Conservation (phyloP, 2,113 vertebrate species). For the Romanogobio albipinnatus region DNA sequence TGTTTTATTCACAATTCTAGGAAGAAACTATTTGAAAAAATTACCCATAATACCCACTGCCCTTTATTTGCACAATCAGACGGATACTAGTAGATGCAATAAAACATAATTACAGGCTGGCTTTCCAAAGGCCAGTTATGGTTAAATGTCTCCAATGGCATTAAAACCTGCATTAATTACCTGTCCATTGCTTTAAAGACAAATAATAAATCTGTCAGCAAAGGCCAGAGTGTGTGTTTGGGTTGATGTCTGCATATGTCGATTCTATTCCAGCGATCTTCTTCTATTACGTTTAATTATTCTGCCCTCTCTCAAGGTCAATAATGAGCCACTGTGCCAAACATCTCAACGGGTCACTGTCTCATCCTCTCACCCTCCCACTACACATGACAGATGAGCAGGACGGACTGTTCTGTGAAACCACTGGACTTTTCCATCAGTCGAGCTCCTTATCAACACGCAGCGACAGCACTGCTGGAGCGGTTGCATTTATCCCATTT, state of each 20-base stretch:
- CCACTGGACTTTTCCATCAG: conserved; percentile 32
- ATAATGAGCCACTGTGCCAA: background rate
- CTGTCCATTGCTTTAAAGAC: background rate
- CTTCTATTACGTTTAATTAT: background rate
- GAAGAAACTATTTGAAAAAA: background rate
- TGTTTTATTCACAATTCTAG: background rate
- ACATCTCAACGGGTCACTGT: background rate
- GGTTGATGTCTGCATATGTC: background rate
- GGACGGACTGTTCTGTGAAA: background rate
- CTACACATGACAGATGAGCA: conserved; percentile 24
- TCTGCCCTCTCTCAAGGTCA: background rate
- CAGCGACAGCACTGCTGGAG: conserved; percentile 32
- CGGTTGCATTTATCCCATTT: conserved; percentile 47
- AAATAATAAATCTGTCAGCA: background rate
- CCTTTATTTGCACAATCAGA: conserved; percentile 42
- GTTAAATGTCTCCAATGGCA: background rate
- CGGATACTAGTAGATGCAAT: background rate
- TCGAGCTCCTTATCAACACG: conserved; percentile 49
- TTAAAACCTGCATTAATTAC: background rate
- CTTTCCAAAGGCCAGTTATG: background rate
- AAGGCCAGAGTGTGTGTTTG: background rate
- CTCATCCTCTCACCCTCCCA: background rate
- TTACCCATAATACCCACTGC: background rate
- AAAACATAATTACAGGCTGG: background rate
- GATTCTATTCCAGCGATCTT: background rate